A percentile compares a stretch with the other conserved stretches of the same genome.
phyloP scores from a whole-genome alignment of 1,140 invertebrate species.

The Lordiphosa clarofinis region DNA sequence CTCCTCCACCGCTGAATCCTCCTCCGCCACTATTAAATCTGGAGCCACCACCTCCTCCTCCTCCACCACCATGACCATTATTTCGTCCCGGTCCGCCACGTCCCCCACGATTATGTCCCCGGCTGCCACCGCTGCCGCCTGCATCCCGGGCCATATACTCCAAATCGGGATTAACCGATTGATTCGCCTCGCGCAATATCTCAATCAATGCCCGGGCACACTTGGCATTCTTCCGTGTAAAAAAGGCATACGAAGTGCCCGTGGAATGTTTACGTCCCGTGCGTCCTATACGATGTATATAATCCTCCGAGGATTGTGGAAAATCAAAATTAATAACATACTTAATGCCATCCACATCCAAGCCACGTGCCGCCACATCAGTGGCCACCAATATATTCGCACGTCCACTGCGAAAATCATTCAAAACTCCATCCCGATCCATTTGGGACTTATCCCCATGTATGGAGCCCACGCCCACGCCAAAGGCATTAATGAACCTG shows the following conservation, averaged over 20 bases:
- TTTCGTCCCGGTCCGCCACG: conserved; percentile 9
- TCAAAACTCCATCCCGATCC: conserved; percentile 96
- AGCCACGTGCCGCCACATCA: conserved; percentile 96
- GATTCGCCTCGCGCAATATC: conserved; percentile 94
- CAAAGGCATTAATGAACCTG: conserved; percentile 91
- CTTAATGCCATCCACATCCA: conserved; percentile 99
- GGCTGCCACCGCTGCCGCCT: conserved; percentile 12
- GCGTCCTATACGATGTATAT: conserved; percentile 98
- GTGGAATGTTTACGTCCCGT: conserved; percentile 86
- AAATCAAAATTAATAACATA: conserved; percentile 99
- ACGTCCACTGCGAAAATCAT: conserved; percentile 94
- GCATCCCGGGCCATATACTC: conserved; percentile 82
- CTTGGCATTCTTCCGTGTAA: conserved; percentile 64
- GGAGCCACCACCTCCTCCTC: conserved; percentile 1
- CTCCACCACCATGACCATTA: conserved; percentile 10
- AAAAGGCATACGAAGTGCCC: conserved; percentile 69
- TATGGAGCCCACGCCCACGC: conserved; percentile 91
- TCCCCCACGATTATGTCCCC: conserved; percentile 13
- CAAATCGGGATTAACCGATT: conserved; percentile 81
- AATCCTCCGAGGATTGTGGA: conserved; percentile 98
- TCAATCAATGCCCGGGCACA: conserved; percentile 94
- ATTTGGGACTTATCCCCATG: conserved; percentile 93
- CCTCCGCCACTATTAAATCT: not conserved
- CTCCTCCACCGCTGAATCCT: conserved; percentile 3
- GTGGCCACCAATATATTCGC: conserved; percentile 97